Conservation (phyloP, 2,797 vertebrate genomes). For the Chelidonichthys spinosus region DNA sequence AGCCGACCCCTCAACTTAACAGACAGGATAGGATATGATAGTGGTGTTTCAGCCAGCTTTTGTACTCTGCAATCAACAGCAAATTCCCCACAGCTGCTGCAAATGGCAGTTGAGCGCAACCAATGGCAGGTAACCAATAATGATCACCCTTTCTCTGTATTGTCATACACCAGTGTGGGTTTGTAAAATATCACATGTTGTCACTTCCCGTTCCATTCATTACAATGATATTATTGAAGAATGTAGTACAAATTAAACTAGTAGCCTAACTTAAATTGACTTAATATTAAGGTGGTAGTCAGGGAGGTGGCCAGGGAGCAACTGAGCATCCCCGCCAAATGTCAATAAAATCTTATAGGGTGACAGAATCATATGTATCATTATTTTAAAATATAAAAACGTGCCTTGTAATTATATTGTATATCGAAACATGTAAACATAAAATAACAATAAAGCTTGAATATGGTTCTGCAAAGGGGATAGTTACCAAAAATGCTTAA, state of each 20-base stretch:
- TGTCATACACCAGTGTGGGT: background rate
- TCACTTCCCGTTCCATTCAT: background rate
- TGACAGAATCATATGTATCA: background rate
- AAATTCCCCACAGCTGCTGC: conserved; percentile 49
- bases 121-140: conserved; percentile 35
- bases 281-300: no score
- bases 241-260: no score
- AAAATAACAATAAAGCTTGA: background rate
- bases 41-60: conserved; percentile 14
- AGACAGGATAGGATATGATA: rapidly evolving
- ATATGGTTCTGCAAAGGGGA: background rate
- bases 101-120: conserved; percentile 46
- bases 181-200: background rate
- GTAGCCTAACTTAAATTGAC: no score
- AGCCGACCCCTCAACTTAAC: background rate
- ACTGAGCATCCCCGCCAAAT: background rate
- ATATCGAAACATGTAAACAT: background rate
- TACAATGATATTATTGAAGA: no score
- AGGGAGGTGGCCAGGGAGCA: no score
- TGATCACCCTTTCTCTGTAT: background rate
- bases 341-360: background rate
- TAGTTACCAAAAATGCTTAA: background rate
- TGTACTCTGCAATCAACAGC: conserved; percentile 25
- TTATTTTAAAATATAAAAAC: background rate
- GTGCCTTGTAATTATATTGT: background rate